phyloP scores from a whole-genome alignment of 2,113 vertebrate genomes.

The Psilopsiagon aymara region DNA sequence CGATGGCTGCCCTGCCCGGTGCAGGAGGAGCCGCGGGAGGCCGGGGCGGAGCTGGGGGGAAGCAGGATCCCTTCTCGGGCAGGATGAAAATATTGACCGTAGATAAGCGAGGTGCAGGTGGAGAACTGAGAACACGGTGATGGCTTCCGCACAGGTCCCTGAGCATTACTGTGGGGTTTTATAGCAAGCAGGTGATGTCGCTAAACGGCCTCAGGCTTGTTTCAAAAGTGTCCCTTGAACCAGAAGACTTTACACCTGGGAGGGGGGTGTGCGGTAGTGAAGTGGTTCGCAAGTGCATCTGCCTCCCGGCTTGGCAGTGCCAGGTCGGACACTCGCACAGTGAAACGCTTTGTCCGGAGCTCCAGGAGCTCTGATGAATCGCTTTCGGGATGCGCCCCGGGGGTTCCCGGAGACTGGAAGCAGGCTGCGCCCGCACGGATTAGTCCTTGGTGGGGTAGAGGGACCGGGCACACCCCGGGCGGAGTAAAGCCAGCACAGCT shows the following conservation, averaged over 20 bases:
- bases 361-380: neutral
- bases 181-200: constrained; percentile 60
- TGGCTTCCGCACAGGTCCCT: neutral
- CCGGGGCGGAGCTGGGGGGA: constrained; percentile 48
- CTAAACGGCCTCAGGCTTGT: constrained; percentile 23
- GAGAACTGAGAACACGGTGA: constrained; percentile 31
- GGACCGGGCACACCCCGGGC: neutral
- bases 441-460: no score
- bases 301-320: neutral
- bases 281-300: neutral
- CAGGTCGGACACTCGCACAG: neutral
- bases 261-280: neutral
- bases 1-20: rapidly evolving
- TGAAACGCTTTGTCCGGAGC: neutral
- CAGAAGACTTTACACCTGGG: neutral
- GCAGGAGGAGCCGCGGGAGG: neutral
- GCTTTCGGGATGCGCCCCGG: neutral
- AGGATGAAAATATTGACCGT: constrained; percentile 77
- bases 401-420: neutral
- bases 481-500: neutral
- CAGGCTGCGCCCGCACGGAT: neutral
- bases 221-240: neutral
- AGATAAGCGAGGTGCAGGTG: constrained; percentile 72
- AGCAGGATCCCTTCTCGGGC: constrained; percentile 51
- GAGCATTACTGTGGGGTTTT: constrained; percentile 2